A percentile compares a stretch with the other conserved stretches of the same genome.
These are phyloP conservation scores for Aspidiotus destructor DNA, from an alignment of 2,888 invertebrate species.

Conservation along the genomic window DNA sequence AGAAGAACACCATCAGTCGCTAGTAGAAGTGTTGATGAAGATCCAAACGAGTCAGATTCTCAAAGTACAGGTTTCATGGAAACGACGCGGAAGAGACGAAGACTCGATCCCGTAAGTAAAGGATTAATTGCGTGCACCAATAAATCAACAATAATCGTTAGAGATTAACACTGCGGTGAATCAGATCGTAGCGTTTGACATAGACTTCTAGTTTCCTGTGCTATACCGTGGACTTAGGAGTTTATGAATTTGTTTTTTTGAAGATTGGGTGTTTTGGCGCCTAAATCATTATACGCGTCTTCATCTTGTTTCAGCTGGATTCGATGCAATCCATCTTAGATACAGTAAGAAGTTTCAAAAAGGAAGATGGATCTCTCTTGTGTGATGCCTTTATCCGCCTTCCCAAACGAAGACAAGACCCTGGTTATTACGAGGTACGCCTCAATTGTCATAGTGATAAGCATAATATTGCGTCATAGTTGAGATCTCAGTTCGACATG, in stretches of 20 bases:
- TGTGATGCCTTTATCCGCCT: conserved; percentile 92
- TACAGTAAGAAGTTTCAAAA: conserved; percentile 77
- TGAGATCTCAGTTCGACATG: background rate
- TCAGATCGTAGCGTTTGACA: conserved; percentile 29
- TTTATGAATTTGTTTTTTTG: background rate
- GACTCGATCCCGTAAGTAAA: conserved; percentile 62
- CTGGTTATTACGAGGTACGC: conserved; percentile 66
- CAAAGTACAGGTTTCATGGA: conserved; percentile 43
- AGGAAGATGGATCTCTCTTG: conserved; percentile 78
- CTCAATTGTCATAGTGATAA: background rate
- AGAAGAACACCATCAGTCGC: conserved; percentile 75
- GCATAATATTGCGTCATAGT: no score
- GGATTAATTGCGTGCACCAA: background rate
- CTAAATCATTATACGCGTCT: conserved; percentile 23
- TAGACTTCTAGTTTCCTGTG: conserved; percentile 7
- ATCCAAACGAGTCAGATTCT: conserved; percentile 57
- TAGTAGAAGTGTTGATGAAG: conserved; percentile 60
- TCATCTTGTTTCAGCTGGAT: conserved; percentile 54
- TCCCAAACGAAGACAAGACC: conserved; percentile 86
- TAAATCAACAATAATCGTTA: no score
- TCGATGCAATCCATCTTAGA: conserved; percentile 88
- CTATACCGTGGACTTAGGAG: background rate
- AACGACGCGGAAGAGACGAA: conserved; percentile 55
- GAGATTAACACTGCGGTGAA: background rate
- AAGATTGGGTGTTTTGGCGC: conserved; percentile 6